phyloP scores from a whole-genome alignment of 2,113 vertebrate genomes.

The Centropristis striata region DNA sequence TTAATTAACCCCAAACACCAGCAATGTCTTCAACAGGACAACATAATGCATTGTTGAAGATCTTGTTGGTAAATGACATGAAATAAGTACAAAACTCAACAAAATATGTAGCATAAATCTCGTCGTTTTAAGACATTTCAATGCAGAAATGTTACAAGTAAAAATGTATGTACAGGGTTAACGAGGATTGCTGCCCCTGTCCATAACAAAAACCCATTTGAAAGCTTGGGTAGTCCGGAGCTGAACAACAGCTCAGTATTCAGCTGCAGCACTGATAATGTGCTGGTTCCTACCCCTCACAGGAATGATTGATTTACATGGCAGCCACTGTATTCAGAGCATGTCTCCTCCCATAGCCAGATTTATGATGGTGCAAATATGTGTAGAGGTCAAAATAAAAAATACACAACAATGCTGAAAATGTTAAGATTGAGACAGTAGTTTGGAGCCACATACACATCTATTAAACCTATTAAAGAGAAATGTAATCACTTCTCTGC shows the following conservation, averaged over 20 bases:
- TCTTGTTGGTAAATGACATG: too few species aligned
- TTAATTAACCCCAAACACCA: too few species aligned
- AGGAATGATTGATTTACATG: conserved; percentile 66
- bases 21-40: too few species aligned
- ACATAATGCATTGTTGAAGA: too few species aligned
- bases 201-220: neutral
- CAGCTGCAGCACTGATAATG: conserved; percentile 22
- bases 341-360: conserved; percentile 33
- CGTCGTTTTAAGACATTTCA: too few species aligned
- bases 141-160: too few species aligned
- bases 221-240: neutral
- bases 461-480: conserved; percentile 15
- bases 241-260: conserved; percentile 31
- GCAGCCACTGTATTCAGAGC: conserved; percentile 55
- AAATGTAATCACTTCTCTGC: conserved; percentile 17
- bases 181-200: neutral
- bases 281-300: conserved; percentile 16
- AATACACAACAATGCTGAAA: neutral
- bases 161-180: neutral
- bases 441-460: conserved; percentile 6
- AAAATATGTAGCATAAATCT: too few species aligned
- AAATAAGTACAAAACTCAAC: too few species aligned
- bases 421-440: neutral
- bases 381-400: conserved; percentile 35
- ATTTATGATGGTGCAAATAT: conserved; percentile 50